Base-by-base conservation (phyloP, 2,888 invertebrate species). In the Spodoptera picta region DNA sequence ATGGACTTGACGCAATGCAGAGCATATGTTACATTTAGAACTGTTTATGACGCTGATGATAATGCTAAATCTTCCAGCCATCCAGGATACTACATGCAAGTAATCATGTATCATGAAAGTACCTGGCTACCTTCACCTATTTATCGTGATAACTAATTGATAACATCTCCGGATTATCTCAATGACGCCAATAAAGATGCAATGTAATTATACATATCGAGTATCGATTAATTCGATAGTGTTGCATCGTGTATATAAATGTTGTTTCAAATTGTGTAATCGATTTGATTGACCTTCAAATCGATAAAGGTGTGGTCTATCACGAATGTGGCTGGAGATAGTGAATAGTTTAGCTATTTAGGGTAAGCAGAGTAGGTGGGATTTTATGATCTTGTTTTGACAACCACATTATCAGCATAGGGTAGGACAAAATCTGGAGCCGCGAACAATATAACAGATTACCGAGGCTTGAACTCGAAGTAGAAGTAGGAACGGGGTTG, bases 141-240 rank as follows among this genome's bases (percentile, higher is more conserved):
- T 50, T 48, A 27, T 41, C 45, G 14, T 1, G 69, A 57, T 69
- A 65, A 65, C 0, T 7, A 3, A 0, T 9, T 44, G 58, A 68
- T 57, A 64, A 44, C 7, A 50, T 44, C 58, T 46, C 2, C 6
- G 48, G 36, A 58, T 68, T 58, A 54, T 12, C 44, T 11, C 42
- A 60, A 49, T 61, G 45, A 61, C 69, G 44, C 3, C 42, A 51
- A 19, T 70, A 44, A 64, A 54, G 11, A 24, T 65, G 53, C 70
- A 58, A 56, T 36, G 47, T 12, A 45, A 45, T 45, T n/a, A 36
- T 3, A 43, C 36, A 41, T 36, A 1, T 3, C 52, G 36, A 36
- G 9, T 36, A 36, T 36, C 36, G 36, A 56, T 52, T 69, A 57
- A 53, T 47, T 31, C 4, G 43, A 41, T 45, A 50, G 9, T 49